Evolutionary conservation across 2,888 invertebrate genomes (phyloP).

Genomic region (Xanthorhoe spadicearia): DNA sequence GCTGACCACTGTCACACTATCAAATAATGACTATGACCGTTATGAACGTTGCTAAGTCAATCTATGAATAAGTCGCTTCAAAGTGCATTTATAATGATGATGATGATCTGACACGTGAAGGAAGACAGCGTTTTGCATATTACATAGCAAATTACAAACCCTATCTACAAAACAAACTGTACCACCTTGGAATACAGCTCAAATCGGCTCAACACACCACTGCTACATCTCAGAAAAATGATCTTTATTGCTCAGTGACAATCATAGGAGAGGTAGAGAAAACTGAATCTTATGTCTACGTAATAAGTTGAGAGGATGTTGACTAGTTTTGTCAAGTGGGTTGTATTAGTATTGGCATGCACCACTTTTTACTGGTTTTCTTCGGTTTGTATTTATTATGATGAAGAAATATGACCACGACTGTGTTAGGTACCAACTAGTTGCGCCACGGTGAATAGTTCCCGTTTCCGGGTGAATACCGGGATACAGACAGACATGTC

Average conservation of each 20-base stretch:
- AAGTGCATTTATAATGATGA: neutral
- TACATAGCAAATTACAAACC: slow-evolving; percentile 54
- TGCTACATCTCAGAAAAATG: neutral
- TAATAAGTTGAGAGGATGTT: slow-evolving; percentile 19
- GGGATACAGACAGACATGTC: too few species aligned
- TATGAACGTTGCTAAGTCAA: too few species aligned
- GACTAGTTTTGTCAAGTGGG: slow-evolving; percentile 56
- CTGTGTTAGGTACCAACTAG: too few species aligned
- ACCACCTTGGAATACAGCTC: slow-evolving; percentile 39
- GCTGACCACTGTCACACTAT: too few species aligned
- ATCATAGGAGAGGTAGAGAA: slow-evolving; percentile 3
- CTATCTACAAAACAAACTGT: slow-evolving; percentile 49
- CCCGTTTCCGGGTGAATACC: too few species aligned
- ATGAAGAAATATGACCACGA: neutral
- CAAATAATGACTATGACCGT: too few species aligned
- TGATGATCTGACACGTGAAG: slow-evolving; percentile 53
- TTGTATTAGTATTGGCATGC: slow-evolving; percentile 64
- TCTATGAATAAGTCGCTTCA: neutral
- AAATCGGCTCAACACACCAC: slow-evolving; percentile 4
- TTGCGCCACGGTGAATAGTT: too few species aligned
- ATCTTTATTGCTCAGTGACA: neutral
- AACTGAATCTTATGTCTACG: slow-evolving; percentile 19
- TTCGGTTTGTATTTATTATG: slow-evolving; percentile 23
- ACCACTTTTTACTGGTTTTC: slow-evolving; percentile 55
- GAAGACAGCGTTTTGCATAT: slow-evolving; percentile 62